These are phyloP conservation scores for Keiferia lycopersicella DNA, from an alignment of 2,888 invertebrate genomes.

Conservation along the genomic window DNA sequence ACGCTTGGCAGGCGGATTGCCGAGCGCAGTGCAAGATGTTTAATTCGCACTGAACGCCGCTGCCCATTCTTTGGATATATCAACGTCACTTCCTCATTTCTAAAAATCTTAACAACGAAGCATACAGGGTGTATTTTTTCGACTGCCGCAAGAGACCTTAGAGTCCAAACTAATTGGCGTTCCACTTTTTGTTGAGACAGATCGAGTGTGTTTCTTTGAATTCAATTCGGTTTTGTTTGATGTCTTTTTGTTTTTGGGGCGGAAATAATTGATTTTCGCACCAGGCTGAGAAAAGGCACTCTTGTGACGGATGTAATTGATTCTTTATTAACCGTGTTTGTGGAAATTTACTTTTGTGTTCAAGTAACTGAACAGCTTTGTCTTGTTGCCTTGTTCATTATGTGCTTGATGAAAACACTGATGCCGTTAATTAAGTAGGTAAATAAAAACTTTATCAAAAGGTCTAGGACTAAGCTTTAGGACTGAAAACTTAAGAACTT, in stretches of 20 bases:
- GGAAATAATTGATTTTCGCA: not conserved
- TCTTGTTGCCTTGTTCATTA: not conserved
- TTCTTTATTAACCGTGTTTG: not conserved
- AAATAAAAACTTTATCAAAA: too few species aligned
- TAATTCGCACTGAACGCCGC: too few species aligned
- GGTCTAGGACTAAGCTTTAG: too few species aligned
- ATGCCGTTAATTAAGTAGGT: too few species aligned
- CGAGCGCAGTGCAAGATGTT: too few species aligned
- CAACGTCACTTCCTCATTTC: not conserved
- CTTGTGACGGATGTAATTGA: too few species aligned
- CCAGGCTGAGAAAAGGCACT: too few species aligned
- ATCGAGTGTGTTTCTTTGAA: conserved; percentile 35
- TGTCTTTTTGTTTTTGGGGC: not conserved
- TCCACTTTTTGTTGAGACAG: conserved; percentile 49
- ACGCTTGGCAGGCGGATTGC: too few species aligned
- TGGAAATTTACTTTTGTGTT: not conserved
- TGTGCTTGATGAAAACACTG: too few species aligned
- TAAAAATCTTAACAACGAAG: not conserved
- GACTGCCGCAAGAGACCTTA: conserved; percentile 39
- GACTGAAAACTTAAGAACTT: too few species aligned
- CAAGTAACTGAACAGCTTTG: not conserved
- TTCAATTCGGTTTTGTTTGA: conserved; percentile 42
- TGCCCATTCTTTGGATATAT: too few species aligned
- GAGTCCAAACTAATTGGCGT: conserved; percentile 55
- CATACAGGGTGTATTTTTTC: conserved; percentile 23